Percentiles rank a stretch among this genome's conserved stretches.
Conservation (phyloP, 2,113 vertebrate genomes). For the Myodes glareolus region DNA sequence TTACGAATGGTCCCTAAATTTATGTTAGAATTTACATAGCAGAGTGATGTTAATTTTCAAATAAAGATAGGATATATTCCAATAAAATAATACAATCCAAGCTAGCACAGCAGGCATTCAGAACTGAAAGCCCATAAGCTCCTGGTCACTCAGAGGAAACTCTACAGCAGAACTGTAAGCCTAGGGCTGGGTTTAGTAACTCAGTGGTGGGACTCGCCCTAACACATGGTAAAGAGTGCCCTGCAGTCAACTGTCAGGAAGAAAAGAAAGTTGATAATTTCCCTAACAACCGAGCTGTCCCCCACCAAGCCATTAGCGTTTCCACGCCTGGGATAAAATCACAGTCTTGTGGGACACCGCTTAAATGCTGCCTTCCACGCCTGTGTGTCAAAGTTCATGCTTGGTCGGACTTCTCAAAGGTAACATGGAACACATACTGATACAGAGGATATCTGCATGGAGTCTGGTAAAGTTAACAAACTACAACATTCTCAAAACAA, state of each 20-base stretch:
- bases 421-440: background rate
- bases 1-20: conserved; percentile 25
- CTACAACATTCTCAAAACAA: background rate
- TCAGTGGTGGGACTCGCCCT: background rate
- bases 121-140: background rate
- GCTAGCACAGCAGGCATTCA: background rate
- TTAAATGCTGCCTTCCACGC: background rate
- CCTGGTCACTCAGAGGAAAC: background rate
- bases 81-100: conserved; percentile 11
- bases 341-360: background rate
- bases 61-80: conserved; percentile 22
- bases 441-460: background rate
- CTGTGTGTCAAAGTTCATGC: background rate
- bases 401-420: background rate
- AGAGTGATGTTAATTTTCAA: conserved; percentile 33
- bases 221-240: background rate
- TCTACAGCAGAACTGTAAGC: background rate
- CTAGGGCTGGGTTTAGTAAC: background rate
- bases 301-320: background rate
- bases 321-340: background rate
- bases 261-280: background rate
- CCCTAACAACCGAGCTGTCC: background rate
- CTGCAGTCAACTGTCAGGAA: too few species aligned
- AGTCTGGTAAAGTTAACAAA: background rate
- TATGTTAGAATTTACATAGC: conserved; percentile 34